Base-by-base conservation (phyloP, 30 jellyfish, hydroid and myxozoan genomes). In the Aurelia sp. region DNA sequence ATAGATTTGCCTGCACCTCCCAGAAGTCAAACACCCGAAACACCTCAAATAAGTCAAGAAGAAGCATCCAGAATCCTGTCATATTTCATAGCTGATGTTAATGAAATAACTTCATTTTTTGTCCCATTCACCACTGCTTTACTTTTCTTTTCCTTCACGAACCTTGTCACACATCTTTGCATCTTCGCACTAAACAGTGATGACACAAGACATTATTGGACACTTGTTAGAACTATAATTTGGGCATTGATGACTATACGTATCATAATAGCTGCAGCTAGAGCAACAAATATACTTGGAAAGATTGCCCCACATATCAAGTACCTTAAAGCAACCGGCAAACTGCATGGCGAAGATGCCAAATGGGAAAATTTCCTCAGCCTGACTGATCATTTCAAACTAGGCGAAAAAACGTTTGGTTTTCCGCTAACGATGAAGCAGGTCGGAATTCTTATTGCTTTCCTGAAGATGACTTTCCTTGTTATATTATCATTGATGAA, bases 391-490 rank as follows among this genome's bases (percentile, higher is more conserved):
- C 77, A 58, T 51, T 90, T 76, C 73, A 84, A 74, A 13, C 87
- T 90, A 27, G 91, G 91, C 62, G 76, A 90, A 30, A 37, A 51
- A 58, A 73, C 97, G 4, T 90, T 82, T 65, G 97, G 97, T 33
- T 90, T 90, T 61, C 97, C 97, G 0, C 74, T 90, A 22, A 90
- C 95, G 21, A 33, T 90, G 84, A 69, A 92, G 33, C 96, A 90
- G 55, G 71, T 85, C 60, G 97, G 87, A 47, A 83, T 86, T 33
- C 23, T 90, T 17, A 89, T 89, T 27, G 90, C 97, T 12, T 69
- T 90, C 60, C 51, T 90, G 85, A 90, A 90, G 22, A 78, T 90
- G 97, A 73, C 96, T 12, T 90, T 90, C 53, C 53, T 90, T 20
- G 86, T 84, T 58, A 86, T 83, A 9, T 66, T 90, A 55, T 90